phyloP scores from a whole-genome alignment of 2,888 invertebrate genomes.

The Drosophila maculinotata region DNA sequence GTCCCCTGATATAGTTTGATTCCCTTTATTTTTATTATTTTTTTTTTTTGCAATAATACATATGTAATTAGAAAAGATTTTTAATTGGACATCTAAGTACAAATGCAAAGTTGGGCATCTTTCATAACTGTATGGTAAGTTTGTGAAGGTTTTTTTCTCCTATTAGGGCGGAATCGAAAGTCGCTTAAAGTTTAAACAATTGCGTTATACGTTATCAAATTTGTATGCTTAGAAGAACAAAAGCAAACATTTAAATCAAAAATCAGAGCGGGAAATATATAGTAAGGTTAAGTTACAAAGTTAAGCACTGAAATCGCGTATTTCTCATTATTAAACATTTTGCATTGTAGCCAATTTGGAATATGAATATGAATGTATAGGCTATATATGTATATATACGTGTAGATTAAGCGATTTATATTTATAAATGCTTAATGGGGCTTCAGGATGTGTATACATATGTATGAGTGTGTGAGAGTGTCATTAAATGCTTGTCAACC shows the following conservation, averaged over 20 bases:
- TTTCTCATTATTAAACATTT: constrained; percentile 17
- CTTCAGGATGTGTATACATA: constrained; percentile 47
- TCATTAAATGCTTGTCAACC: constrained; percentile 64
- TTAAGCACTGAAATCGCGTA: constrained; percentile 19
- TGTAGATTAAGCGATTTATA: constrained; percentile 74
- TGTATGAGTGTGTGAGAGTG: constrained; percentile 40
- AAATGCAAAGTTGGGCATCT: constrained; percentile 48
- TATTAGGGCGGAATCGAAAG: constrained; percentile 65
- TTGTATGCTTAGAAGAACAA: constrained; percentile 26
- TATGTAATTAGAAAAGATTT: constrained; percentile 51
- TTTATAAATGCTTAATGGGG: constrained; percentile 67
- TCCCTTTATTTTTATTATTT: no score
- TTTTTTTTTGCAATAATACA: constrained; percentile 61
- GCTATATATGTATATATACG: constrained; percentile 47
- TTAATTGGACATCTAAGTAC: constrained; percentile 66
- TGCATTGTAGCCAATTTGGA: constrained; percentile 32
- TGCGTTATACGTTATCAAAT: constrained; percentile 52
- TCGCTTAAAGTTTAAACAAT: constrained; percentile 51
- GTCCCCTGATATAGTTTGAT: no score
- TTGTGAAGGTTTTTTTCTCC: constrained; percentile 14
- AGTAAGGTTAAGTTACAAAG: neutral
- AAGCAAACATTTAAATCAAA: constrained; percentile 23
- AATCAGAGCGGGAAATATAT: constrained; percentile 28
- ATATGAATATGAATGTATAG: constrained; percentile 47
- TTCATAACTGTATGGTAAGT: constrained; percentile 32